Conservation (phyloP, 2,797 vertebrate genomes). For the Synaphobranchus kaupii region DNA sequence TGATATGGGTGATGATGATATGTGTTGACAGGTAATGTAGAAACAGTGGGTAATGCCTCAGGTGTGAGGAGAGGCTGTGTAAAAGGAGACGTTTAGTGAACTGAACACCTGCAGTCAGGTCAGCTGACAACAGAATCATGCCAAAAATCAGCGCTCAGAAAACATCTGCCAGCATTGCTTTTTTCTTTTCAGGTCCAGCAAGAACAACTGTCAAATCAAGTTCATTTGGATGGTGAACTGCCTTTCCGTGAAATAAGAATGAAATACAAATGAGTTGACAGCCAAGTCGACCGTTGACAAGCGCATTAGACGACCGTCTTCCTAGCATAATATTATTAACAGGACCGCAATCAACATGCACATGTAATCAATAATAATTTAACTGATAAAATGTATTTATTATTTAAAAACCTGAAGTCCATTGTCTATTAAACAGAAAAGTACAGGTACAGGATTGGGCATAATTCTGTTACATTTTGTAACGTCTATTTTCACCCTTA, state of each 20-base stretch:
- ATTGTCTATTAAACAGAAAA: no score
- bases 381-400: neutral
- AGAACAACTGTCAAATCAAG: neutral
- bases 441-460: neutral
- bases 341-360: no score
- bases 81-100: neutral
- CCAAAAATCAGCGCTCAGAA: neutral
- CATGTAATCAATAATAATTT: neutral
- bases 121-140: neutral
- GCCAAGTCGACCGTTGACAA: neutral
- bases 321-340: neutral
- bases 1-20: neutral
- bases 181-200: no score
- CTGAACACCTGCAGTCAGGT: constrained; percentile 5
- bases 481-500: neutral
- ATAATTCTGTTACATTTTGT: neutral
- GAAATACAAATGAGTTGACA: neutral
- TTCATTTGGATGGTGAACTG: neutral
- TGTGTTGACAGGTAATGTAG: neutral
- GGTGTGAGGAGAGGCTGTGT: neutral
- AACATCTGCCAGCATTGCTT: neutral
- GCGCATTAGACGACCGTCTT: neutral
- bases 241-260: neutral
- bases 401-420: no score
- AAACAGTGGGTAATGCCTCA: neutral